Percentiles rank a stretch among this genome's conserved stretches.
phyloP scores from a whole-genome alignment of 2,113 vertebrate genomes.

The Anolis carolinensis region DNA sequence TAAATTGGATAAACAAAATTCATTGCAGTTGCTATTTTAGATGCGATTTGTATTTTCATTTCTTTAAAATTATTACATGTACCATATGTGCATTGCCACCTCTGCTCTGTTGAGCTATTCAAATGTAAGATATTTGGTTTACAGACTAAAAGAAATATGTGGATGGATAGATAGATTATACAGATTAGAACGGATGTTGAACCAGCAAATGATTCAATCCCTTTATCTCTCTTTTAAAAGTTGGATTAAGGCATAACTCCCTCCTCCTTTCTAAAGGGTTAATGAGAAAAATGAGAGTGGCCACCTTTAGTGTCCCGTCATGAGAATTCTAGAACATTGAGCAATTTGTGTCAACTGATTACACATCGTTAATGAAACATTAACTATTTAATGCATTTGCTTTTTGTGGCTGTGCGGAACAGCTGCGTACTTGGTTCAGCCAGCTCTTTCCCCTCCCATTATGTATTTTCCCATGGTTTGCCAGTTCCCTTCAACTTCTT shows the following conservation, averaged over 20 bases:
- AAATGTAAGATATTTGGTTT: background rate
- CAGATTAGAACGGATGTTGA: background rate
- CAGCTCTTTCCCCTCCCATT: conserved; percentile 32
- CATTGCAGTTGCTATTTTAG: no score
- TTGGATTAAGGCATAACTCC: background rate
- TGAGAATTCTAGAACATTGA: conserved; percentile 50
- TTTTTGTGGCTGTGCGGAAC: conserved; percentile 57
- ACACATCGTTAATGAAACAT: conserved; percentile 68
- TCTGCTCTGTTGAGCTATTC: background rate
- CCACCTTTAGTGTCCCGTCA: conserved; percentile 50
- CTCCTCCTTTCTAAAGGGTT: conserved; percentile 21
- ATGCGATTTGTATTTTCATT: no score
- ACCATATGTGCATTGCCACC: no score
- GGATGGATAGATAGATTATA: background rate
- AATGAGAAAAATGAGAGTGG: conserved; percentile 34
- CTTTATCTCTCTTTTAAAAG: conserved; percentile 19
- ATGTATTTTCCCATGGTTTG: conserved; percentile 35
- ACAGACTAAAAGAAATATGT: background rate
- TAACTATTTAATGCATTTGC: conserved; percentile 70
- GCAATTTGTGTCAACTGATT: conserved; percentile 68
- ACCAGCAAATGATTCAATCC: background rate
- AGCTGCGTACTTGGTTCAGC: conserved; percentile 59
- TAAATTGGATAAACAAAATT: no score
- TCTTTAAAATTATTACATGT: no score
- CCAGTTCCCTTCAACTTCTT: conserved; percentile 55